A percentile compares a stretch with the other conserved stretches of the same genome.
Conservation (phyloP, 2,888 invertebrate genomes). For the Digitonthophagus gazella region DNA sequence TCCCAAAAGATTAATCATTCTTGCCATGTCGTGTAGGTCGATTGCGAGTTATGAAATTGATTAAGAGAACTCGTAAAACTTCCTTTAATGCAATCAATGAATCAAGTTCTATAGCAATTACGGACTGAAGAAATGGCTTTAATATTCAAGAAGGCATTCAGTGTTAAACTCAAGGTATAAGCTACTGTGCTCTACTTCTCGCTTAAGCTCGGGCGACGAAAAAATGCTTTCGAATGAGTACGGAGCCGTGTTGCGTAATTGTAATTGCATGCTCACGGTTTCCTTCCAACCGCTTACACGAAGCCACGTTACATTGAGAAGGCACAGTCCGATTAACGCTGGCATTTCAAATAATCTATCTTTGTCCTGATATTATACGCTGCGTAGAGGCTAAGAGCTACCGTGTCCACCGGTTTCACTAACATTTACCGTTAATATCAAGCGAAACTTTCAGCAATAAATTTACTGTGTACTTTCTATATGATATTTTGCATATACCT, state of each 20-base stretch:
- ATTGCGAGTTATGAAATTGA: neutral
- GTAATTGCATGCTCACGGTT: constrained; percentile 29
- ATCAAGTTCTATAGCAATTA: neutral
- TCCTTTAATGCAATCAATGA: neutral
- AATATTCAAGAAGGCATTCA: neutral
- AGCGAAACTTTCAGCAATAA: constrained; percentile 11
- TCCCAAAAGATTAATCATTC: neutral
- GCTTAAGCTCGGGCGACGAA: neutral
- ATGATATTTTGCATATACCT: too few relatives aligned
- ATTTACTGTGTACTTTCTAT: constrained; percentile 8
- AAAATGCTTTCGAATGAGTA: constrained; percentile 1
- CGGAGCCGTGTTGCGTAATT: constrained; percentile 27
- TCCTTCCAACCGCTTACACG: neutral
- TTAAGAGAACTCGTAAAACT: neutral
- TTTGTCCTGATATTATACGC: constrained; percentile 1
- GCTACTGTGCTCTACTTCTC: neutral
- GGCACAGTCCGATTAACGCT: constrained; percentile 21
- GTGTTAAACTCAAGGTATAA: neutral
- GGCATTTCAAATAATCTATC: constrained; percentile 15
- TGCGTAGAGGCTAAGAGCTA: constrained; percentile 17
- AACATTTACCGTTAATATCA: constrained; percentile 14
- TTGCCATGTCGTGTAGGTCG: too few relatives aligned
- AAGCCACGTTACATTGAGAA: neutral
- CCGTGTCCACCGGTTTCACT: neutral
- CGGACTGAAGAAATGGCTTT: neutral